These are phyloP conservation scores for Rhea pennata DNA, from an alignment of 2,113 vertebrate genomes.

Conservation along the genomic window DNA sequence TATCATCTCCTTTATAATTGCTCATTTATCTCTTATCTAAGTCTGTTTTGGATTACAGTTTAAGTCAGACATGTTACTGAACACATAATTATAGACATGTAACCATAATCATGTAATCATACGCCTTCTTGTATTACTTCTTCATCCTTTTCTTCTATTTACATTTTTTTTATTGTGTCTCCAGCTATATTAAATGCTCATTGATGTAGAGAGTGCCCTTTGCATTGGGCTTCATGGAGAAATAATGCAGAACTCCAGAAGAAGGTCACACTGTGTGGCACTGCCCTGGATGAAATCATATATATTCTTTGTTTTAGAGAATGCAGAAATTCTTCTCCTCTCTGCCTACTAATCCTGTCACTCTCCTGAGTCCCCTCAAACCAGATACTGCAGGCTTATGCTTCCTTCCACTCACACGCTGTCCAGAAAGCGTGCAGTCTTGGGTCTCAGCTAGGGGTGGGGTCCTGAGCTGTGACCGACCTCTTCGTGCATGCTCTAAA, in stretches of 20 bases:
- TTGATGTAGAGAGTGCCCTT: background rate
- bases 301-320: background rate
- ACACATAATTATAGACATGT: no score
- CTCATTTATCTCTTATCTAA: background rate
- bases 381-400: background rate
- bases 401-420: rapidly evolving
- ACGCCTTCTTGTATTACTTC: background rate
- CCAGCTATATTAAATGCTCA: background rate
- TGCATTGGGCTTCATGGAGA: background rate
- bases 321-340: background rate
- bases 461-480: background rate
- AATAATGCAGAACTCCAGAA: background rate
- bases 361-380: background rate
- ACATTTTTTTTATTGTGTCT: background rate
- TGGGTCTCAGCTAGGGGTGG: background rate
- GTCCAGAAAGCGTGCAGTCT: background rate
- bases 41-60: background rate
- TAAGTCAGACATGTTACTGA: background rate
- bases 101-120: background rate
- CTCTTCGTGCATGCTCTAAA: background rate
- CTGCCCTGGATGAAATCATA: background rate
- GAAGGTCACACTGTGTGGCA: background rate
- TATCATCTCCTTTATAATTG: background rate
- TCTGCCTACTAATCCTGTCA: background rate
- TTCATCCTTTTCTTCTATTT: background rate